Conservation (phyloP, 2,888 invertebrate genomes). For the Onchidella celtica region DNA sequence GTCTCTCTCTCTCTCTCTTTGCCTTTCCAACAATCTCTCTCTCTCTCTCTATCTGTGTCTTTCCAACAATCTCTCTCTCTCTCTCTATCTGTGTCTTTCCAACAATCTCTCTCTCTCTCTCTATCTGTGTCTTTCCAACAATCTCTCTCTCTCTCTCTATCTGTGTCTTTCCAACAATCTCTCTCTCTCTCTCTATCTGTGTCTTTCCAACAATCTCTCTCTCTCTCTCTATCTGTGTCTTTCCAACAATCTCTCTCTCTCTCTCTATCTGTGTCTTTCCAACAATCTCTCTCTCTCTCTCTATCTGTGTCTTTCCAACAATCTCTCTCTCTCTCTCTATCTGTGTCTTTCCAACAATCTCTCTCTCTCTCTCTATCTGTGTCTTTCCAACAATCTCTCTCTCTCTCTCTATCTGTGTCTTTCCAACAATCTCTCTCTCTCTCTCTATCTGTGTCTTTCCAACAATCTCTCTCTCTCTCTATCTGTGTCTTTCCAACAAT, state of each 20-base stretch:
- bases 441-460: no score
- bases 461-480: no score
- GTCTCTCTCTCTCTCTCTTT: conserved; percentile 3
- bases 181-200: no score
- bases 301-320: no score
- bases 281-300: no score
- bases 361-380: background rate
- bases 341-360: background rate
- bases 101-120: conserved; percentile 3
- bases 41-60: conserved; percentile 6
- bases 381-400: background rate
- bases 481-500: no score
- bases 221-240: background rate
- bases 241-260: conserved; percentile 2
- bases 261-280: background rate
- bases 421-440: no score
- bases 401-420: conserved; percentile 2
- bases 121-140: background rate
- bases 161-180: no score
- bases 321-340: no score
- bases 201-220: background rate
- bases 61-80: background rate
- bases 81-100: background rate
- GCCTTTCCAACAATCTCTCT: background rate
- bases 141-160: no score